phyloP scores from a whole-genome alignment of 2,113 vertebrate species.

The Leptodactylus fuscus region DNA sequence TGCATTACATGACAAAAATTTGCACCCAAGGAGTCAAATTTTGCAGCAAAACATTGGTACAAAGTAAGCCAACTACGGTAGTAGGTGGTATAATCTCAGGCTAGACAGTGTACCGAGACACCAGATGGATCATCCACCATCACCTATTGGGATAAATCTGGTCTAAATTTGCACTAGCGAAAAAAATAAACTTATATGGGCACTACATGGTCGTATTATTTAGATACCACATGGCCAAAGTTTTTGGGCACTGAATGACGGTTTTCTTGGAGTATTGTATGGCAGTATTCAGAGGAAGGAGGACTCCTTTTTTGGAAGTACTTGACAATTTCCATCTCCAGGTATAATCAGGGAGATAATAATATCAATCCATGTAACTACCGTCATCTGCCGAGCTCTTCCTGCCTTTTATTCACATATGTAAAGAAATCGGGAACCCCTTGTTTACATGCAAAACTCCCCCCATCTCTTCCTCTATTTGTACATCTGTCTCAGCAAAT shows the following conservation, averaged over 20 bases:
- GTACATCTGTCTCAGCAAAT: conserved; percentile 3
- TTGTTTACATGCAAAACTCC: neutral
- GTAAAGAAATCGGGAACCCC: neutral
- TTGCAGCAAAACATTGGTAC: no score
- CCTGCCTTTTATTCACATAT: neutral
- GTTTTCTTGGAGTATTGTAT: neutral
- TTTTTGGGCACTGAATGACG: neutral
- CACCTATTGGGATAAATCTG: no score
- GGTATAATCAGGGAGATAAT: neutral
- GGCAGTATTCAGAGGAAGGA: neutral
- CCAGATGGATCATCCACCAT: no score
- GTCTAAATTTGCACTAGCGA: no score
- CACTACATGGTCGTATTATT: neutral
- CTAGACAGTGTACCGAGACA: no score
- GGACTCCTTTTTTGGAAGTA: no score
- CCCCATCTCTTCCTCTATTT: neutral
- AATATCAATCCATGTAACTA: neutral
- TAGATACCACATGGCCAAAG: neutral
- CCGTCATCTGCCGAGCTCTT: neutral
- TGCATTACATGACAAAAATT: no score
- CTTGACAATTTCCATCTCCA: no score
- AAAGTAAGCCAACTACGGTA: no score
- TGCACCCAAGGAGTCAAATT: no score
- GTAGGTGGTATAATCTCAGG: no score
- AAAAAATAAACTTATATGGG: no score